Percentiles rank a stretch among this genome's conserved stretches.
Conservation (phyloP, 2,797 vertebrate species). For the Rhabdomys pumilio region DNA sequence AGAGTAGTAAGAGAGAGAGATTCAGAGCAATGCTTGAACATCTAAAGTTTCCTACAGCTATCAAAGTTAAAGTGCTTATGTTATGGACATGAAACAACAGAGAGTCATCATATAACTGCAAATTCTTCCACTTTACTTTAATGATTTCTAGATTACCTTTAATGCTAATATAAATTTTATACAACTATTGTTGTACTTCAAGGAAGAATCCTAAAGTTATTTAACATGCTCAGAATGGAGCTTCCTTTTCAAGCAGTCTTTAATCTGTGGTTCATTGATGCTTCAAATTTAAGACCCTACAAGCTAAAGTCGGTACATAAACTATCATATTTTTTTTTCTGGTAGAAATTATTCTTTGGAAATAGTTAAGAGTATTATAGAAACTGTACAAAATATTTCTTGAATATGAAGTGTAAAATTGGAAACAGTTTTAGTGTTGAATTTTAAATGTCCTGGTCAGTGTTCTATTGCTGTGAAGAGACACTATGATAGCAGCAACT, state of each 20-base stretch:
- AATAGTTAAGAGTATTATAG: not conserved
- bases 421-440: not conserved
- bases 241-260: not conserved
- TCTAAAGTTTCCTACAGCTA: not conserved
- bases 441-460: not conserved
- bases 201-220: not conserved
- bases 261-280: not conserved
- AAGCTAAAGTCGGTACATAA: not conserved
- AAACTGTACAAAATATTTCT: not conserved
- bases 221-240: not conserved
- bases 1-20: too few species aligned
- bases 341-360: not conserved
- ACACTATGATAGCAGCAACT: not conserved
- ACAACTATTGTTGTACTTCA: not conserved
- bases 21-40: too few species aligned
- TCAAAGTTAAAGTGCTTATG: not conserved
- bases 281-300: not conserved
- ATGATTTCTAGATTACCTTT: not conserved
- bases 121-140: not conserved
- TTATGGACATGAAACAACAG: not conserved
- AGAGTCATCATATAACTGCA: not conserved
- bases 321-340: slow-evolving; percentile 6
- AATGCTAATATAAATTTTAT: not conserved
- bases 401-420: slow-evolving; percentile 7
- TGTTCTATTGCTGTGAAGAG: not conserved